A percentile compares a stretch with the other conserved stretches of the same genome.
Evolutionary conservation across 2,113 vertebrate genomes (phyloP).

Genomic region (Patagioenas fasciata): DNA sequence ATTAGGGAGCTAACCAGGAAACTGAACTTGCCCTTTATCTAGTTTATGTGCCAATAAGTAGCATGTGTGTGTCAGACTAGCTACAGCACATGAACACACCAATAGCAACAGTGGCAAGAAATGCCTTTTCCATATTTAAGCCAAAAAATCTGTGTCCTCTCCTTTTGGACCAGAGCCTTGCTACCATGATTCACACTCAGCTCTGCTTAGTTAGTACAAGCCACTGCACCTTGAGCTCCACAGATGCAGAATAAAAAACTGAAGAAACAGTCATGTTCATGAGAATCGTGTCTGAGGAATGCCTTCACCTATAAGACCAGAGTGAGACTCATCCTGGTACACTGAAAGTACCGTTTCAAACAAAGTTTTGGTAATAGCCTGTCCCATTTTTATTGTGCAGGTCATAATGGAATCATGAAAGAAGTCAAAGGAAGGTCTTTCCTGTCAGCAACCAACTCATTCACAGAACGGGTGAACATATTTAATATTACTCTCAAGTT

Average conservation of each 20-base stretch:
- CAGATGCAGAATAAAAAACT: background rate
- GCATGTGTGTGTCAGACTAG: background rate
- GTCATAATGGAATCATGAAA: background rate
- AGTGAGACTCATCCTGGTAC: background rate
- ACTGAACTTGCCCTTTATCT: background rate
- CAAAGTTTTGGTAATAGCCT: background rate
- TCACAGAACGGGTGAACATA: background rate
- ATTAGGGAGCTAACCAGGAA: background rate
- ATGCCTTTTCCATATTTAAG: background rate
- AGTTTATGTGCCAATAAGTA: background rate
- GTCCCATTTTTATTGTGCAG: background rate
- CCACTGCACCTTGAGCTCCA: background rate
- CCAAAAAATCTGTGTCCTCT: constrained; percentile 3
- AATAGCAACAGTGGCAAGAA: background rate
- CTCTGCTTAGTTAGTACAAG: background rate
- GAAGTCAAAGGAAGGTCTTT: background rate
- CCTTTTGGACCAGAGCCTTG: background rate
- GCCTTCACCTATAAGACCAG: accelerated
- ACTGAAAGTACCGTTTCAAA: background rate
- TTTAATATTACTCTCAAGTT: background rate
- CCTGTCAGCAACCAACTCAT: background rate
- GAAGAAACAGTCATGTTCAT: background rate
- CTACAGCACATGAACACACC: background rate
- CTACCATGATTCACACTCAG: background rate
- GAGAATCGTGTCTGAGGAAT: background rate